Conservation (phyloP, 2,797 vertebrate genomes). For the Crypturellus tataupa region DNA sequence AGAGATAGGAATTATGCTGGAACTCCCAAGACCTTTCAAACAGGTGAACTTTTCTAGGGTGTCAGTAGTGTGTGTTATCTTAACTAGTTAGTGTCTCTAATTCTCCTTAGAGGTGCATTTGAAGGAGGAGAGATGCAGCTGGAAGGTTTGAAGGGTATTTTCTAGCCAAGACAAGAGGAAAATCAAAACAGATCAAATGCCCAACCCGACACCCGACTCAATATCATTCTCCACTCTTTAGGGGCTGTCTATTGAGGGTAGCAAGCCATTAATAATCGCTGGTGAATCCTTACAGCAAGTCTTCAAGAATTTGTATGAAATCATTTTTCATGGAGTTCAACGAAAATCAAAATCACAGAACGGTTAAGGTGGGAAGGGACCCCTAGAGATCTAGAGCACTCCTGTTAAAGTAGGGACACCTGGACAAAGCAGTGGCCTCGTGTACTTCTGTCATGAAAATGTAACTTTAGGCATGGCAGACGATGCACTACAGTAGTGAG, state of each 20-base stretch:
- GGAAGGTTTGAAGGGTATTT: background rate
- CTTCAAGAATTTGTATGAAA: background rate
- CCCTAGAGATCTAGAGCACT: no score
- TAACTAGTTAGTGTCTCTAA: background rate
- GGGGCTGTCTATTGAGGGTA: background rate
- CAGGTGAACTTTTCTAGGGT: background rate
- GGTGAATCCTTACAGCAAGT: background rate
- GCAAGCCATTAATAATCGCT: background rate
- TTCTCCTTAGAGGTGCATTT: background rate
- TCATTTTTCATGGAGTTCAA: background rate
- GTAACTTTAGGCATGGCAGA: background rate
- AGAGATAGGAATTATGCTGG: background rate
- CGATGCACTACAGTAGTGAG: background rate
- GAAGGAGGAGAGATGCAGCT: background rate
- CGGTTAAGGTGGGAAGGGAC: no score
- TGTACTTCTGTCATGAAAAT: background rate
- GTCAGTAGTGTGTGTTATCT: background rate
- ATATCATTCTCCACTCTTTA: background rate
- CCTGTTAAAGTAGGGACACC: no score
- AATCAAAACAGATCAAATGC: no score
- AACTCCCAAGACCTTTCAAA: background rate
- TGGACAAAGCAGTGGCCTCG: background rate
- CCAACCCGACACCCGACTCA: background rate
- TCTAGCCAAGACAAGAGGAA: background rate
- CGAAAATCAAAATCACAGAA: background rate